A percentile compares a stretch with the other conserved stretches of the same genome.
These are phyloP conservation scores for Argyresthia albistria DNA, from an alignment of 2,888 invertebrate genomes.

Conservation along the genomic window DNA sequence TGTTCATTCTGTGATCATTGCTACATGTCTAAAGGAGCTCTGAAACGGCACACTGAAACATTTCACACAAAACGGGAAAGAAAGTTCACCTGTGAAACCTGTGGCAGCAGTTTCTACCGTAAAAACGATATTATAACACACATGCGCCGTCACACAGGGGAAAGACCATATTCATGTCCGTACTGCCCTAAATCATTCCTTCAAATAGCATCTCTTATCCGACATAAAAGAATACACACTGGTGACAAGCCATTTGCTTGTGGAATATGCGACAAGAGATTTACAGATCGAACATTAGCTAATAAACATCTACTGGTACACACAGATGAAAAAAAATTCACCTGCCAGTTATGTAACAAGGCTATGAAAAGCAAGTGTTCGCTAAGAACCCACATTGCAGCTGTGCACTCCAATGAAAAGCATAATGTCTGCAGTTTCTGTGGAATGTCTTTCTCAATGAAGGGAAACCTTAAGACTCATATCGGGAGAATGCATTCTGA, in stretches of 20 bases:
- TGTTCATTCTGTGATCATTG: conserved; percentile 36
- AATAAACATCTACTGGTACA: conserved; percentile 50
- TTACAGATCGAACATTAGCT: conserved; percentile 41
- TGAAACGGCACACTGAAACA: conserved; percentile 41
- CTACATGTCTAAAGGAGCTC: conserved; percentile 42
- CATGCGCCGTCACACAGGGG: conserved; percentile 51
- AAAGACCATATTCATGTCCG: conserved; percentile 45
- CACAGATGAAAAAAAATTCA: conserved; percentile 63
- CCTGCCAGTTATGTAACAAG: conserved; percentile 67
- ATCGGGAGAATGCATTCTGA: conserved; percentile 70
- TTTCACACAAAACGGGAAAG: conserved; percentile 39
- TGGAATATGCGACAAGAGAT: conserved; percentile 42
- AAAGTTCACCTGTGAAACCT: conserved; percentile 53
- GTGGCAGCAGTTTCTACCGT: conserved; percentile 50
- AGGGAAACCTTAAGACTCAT: conserved; percentile 69
- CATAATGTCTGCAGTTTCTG: conserved; percentile 54
- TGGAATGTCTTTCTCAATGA: conserved; percentile 62
- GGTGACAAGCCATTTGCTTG: conserved; percentile 56
- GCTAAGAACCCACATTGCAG: conserved; percentile 58
- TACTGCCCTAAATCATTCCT: conserved; percentile 43
- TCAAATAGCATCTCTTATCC: conserved; percentile 48
- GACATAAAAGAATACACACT: conserved; percentile 54
- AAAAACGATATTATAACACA: conserved; percentile 54
- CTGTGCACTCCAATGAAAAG: conserved; percentile 47
- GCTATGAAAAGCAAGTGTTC: conserved; percentile 63